Conservation (phyloP, 2,888 invertebrate species). For the Erebia palarica region DNA sequence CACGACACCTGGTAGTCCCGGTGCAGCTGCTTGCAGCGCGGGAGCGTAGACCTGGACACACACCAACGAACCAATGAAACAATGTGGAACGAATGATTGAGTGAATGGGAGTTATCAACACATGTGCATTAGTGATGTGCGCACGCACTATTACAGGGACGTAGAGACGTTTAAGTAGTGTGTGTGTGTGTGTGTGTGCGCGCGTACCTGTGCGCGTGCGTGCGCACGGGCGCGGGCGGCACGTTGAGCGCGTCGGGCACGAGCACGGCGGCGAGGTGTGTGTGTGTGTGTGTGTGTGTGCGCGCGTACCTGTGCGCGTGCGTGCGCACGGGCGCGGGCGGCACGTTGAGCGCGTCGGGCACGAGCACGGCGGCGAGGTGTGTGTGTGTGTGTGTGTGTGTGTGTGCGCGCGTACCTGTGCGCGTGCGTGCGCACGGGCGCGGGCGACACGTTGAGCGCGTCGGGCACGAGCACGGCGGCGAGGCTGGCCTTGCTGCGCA, state of each 20-base stretch:
- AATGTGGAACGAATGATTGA: too few relatives aligned
- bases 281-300: background rate
- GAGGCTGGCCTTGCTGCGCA: slow-evolving; percentile 65
- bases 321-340: slow-evolving; percentile 85
- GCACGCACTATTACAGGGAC: too few relatives aligned
- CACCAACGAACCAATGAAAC: too few relatives aligned
- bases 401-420: slow-evolving; percentile 45
- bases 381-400: too few relatives aligned
- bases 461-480: slow-evolving; percentile 87
- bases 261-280: slow-evolving; percentile 74
- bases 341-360: slow-evolving; percentile 90
- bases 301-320: slow-evolving; percentile 52
- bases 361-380: slow-evolving; percentile 81
- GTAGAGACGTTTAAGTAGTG: too few relatives aligned
- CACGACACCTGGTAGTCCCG: slow-evolving; percentile 92
- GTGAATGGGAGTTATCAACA: too few relatives aligned
- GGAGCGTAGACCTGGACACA: slow-evolving; percentile 63
- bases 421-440: slow-evolving; percentile 70
- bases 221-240: slow-evolving; percentile 87
- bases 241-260: slow-evolving; percentile 91
- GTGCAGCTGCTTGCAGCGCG: slow-evolving; percentile 93
- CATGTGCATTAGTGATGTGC: too few relatives aligned
- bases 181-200: background rate
- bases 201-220: slow-evolving; percentile 53
- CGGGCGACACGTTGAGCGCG: slow-evolving; percentile 91